Percentiles rank a stretch among this genome's conserved stretches.
These are phyloP conservation scores for Chanos chanos DNA, from an alignment of 2,797 vertebrate genomes.

Conservation along the genomic window DNA sequence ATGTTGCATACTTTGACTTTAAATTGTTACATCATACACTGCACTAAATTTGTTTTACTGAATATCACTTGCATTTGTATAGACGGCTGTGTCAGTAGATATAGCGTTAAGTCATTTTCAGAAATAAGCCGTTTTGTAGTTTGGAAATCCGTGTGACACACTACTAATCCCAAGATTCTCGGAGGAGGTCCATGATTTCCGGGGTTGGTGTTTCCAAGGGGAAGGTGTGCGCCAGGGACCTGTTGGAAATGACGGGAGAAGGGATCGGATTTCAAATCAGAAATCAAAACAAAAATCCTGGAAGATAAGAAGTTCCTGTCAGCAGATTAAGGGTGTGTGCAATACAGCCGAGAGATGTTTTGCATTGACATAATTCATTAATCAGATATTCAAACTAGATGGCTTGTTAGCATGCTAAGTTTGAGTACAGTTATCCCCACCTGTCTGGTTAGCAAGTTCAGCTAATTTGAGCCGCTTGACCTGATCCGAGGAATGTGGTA, in stretches of 20 bases:
- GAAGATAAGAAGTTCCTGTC: conserved; percentile 54
- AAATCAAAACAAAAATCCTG: conserved; percentile 46
- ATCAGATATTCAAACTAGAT: conserved; percentile 3
- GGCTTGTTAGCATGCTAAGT: conserved; percentile 45
- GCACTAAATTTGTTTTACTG: too few relatives aligned
- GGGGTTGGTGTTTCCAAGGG: conserved; percentile 62
- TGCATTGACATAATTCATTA: too few relatives aligned
- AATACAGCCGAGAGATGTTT: not conserved
- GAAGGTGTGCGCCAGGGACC: conserved; percentile 64
- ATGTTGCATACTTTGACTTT: too few relatives aligned
- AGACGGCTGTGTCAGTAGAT: too few relatives aligned
- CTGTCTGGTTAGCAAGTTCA: conserved; percentile 53
- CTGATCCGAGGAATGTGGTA: conserved; percentile 20
- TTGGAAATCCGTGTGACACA: conserved; percentile 44
- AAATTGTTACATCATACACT: too few relatives aligned
- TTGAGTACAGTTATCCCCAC: conserved; percentile 31
- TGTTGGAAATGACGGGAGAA: conserved; percentile 73
- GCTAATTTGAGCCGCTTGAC: conserved; percentile 56
- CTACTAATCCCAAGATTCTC: conserved; percentile 68
- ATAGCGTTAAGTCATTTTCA: too few relatives aligned
- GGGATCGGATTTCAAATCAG: conserved; percentile 59
- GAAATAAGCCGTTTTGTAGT: not conserved
- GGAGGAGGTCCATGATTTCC: conserved; percentile 60
- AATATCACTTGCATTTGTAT: too few relatives aligned
- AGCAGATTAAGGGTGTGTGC: conserved; percentile 35